Conservation (phyloP, 2,888 invertebrate species). For the Idaea dimidiata region DNA sequence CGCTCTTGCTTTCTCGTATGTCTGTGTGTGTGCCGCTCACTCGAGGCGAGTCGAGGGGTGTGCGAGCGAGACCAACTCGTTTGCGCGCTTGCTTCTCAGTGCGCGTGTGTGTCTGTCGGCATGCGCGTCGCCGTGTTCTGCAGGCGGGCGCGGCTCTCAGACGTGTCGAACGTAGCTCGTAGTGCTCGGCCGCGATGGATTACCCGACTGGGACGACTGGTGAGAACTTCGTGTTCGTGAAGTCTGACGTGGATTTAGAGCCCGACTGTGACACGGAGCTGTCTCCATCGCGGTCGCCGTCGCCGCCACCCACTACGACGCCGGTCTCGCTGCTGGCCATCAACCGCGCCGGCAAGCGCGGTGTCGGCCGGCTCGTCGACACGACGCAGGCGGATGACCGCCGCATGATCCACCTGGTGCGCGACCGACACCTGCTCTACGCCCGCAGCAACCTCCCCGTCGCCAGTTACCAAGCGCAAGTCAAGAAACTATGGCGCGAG, state of each 20-base stretch:
- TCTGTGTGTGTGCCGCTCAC: conserved; percentile 1
- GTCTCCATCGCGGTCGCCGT: background rate
- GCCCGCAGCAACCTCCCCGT: conserved; percentile 73
- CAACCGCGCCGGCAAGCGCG: conserved; percentile 25
- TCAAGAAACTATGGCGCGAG: conserved; percentile 65
- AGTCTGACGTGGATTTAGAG: conserved; percentile 17
- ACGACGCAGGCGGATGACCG: conserved; percentile 70
- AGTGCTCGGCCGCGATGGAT: conserved; percentile 17
- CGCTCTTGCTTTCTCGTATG: background rate
- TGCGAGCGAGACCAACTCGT: conserved; percentile 13
- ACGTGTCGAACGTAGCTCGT: conserved; percentile 33
- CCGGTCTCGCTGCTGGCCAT: background rate
- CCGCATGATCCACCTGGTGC: conserved; percentile 64
- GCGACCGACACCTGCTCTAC: conserved; percentile 63
- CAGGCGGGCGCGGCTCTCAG: conserved; percentile 41
- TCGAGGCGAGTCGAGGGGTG: conserved; percentile 7
- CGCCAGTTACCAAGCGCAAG: conserved; percentile 69
- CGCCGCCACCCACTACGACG: background rate
- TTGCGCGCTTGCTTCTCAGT: conserved; percentile 58
- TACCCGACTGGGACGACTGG: conserved; percentile 25
- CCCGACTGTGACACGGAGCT: conserved; percentile 8
- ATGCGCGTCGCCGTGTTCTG: conserved; percentile 63
- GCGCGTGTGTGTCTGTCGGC: conserved; percentile 71
- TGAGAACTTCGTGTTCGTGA: conserved; percentile 15
- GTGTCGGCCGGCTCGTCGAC: conserved; percentile 64